Base-by-base conservation (phyloP, 2,113 vertebrate species). In the Anguilla rostrata region DNA sequence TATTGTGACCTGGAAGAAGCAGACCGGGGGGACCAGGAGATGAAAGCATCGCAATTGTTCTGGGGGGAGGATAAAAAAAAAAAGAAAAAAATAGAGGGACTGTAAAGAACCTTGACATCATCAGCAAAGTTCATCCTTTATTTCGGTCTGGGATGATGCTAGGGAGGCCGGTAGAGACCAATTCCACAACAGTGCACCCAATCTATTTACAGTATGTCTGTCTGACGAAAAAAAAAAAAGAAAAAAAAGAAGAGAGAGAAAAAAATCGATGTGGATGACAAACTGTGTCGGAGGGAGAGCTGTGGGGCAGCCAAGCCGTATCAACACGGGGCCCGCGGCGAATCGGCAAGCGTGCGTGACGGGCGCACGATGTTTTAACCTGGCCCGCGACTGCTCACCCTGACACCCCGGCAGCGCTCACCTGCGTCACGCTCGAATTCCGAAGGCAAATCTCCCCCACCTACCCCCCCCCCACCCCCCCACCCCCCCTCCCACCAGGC, bases 151-250 rank as follows among this genome's bases (percentile, higher is more conserved):
- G n/a, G 26, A 29, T 14, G 11, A 12, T 9, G n/a, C 71, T 34
- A 66, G 71, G n/a, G 8, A 75, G n/a, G 71, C 9, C n/a, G n/a
- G n/a, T 9, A 12, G n/a, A 75, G n/a, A 34, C 26, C 26, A 6
- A 75, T 75, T 75, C 71, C n/a, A 75, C 71, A 75, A 75, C n/a
- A 34, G 26, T 75, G 71, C 6, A 75, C 71, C 71, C 71, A 75
- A 75, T 75, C 71, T 75, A 75, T 75, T 75, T 75, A 75, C 71
- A 75, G 71, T 75, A 75, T 75, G 71, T 34, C 9, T 26, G 6
- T 22, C 20, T 14, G 1, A 60, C 56, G 11, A 15, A 15, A 15
- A 60, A 46, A 46, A 46, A 6, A 2, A 46, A 46, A 26, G 2
- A 66, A 66, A 66, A 26, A 75, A 75, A 1, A 34, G 34, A 34